Evolutionary conservation across 2,113 vertebrate species (phyloP), one percentile per base, ranked within the genome.

Genomic region (Calypte anna): DNA sequence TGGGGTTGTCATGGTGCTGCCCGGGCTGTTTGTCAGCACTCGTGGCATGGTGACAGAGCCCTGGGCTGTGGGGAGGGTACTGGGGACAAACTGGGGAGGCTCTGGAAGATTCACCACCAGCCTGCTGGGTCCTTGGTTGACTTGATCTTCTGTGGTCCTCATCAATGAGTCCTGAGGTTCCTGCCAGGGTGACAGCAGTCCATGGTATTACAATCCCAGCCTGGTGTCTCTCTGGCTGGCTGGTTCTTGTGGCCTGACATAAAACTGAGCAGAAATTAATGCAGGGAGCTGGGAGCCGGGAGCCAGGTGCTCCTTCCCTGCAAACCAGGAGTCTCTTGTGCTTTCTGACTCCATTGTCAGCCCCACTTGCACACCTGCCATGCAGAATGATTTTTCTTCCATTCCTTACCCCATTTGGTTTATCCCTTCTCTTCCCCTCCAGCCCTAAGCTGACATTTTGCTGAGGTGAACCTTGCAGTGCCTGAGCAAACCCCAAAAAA

Each of bases 371-470:
- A 95, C 87, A 67, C 92, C 88, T 96, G 80, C 94, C 90, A 95
- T 72, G 73, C 96, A 97, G 94, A 97, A 94, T 94, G 91, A 96
- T 96, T 86, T 89, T 58, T 86, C 68, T 75, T 93, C 92, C 79
- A 94, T 96, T 96, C 86, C 95, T 98, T 97, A 95, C 73, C 87
- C 88, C 95, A 80, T 96, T 91, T 92, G 90, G 88, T 97, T 97
- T 97, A 95, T 97, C 58, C 73, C 57, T 66, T 69, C 82, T 72
- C 79, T 91, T 96, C 93, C 97, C 51, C 50, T 94, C 86, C 66
- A 14, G 31, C 76, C 85, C 79, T 96, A 86, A 87, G 75, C 89
- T 94, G 93, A 90, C 82, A 92, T 97, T 97, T 88, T 95, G 97
- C 94, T 97, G 84, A 91, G 93, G 88, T 46, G 94, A 94, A 90